A percentile compares a stretch with the other conserved stretches of the same genome.
phyloP scores from a whole-genome alignment of 2,888 invertebrate genomes.

The Timema podura region DNA sequence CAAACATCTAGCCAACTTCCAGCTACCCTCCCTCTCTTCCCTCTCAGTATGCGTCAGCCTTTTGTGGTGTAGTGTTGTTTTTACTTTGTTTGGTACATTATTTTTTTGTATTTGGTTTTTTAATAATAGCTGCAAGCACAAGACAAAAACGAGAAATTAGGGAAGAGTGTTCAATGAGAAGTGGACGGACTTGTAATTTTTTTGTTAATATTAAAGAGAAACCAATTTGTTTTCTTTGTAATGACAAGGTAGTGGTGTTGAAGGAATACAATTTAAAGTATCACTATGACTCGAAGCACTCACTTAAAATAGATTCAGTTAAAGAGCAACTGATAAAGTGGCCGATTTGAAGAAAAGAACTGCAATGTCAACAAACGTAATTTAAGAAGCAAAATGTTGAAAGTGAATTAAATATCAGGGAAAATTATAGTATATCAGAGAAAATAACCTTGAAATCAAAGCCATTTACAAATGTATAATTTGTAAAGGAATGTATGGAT shows the following conservation, averaged over 20 bases:
- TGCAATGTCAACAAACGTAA: background rate
- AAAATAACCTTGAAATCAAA: background rate
- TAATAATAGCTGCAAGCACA: too few species aligned
- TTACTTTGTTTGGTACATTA: too few species aligned
- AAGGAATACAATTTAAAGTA: constrained; percentile 1
- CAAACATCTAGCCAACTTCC: too few species aligned
- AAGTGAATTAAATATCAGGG: background rate
- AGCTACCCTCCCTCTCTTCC: too few species aligned
- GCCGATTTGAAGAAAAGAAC: background rate
- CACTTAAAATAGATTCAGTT: background rate
- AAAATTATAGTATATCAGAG: background rate
- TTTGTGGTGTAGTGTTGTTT: too few species aligned
- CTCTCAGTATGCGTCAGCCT: too few species aligned
- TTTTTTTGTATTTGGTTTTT: too few species aligned
- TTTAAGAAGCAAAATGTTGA: background rate
- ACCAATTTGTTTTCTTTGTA: constrained; percentile 7
- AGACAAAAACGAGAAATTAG: too few species aligned
- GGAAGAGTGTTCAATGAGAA: too few species aligned
- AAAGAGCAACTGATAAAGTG: background rate
- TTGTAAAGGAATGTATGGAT: background rate
- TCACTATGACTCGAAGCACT: background rate
- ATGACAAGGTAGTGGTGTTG: background rate
- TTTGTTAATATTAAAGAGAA: background rate
- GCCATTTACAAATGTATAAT: background rate
- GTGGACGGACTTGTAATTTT: background rate